Evolutionary conservation across 2,888 invertebrate genomes (phyloP).

Genomic region (Thecocarcelia acutangulata): DNA sequence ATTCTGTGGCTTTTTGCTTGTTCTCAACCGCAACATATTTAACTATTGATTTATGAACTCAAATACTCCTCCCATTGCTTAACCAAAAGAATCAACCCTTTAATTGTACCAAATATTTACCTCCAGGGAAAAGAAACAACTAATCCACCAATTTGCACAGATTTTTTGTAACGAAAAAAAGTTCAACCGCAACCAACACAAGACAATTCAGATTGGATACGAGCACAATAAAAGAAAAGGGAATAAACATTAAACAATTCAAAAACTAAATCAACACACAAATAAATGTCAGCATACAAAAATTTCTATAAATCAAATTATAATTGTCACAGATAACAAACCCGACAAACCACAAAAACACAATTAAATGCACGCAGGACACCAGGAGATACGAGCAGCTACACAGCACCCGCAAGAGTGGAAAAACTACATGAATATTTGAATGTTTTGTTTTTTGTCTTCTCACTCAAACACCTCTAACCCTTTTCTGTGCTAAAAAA

Average conservation of each 20-base stretch:
- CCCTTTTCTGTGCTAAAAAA: slow-evolving; percentile 17
- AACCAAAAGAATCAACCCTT: slow-evolving; percentile 22
- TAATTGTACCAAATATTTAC: neutral
- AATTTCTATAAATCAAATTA: slow-evolving; percentile 69
- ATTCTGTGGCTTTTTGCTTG: neutral
- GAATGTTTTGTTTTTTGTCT: neutral
- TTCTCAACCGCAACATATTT: slow-evolving; percentile 7
- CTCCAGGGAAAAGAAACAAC: neutral
- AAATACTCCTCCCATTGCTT: slow-evolving; percentile 11
- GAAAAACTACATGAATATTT: slow-evolving; percentile 5
- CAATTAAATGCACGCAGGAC: slow-evolving; percentile 43
- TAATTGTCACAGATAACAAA: slow-evolving; percentile 67
- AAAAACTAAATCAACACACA: slow-evolving; percentile 53
- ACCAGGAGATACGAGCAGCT: slow-evolving; percentile 16
- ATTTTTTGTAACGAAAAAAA: slow-evolving; percentile 51
- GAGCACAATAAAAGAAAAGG: neutral
- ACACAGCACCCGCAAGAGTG: neutral
- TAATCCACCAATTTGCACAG: slow-evolving; percentile 66
- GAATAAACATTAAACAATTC: slow-evolving; percentile 27
- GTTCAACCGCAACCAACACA: slow-evolving; percentile 62
- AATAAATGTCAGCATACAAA: slow-evolving; percentile 67
- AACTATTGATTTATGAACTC: slow-evolving; percentile 45
- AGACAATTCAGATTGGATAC: slow-evolving; percentile 37
- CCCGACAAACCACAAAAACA: slow-evolving; percentile 56
- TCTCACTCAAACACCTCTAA: slow-evolving; percentile 34